Conservation (phyloP, 2,888 invertebrate species). For the Clistopyga incitator region DNA sequence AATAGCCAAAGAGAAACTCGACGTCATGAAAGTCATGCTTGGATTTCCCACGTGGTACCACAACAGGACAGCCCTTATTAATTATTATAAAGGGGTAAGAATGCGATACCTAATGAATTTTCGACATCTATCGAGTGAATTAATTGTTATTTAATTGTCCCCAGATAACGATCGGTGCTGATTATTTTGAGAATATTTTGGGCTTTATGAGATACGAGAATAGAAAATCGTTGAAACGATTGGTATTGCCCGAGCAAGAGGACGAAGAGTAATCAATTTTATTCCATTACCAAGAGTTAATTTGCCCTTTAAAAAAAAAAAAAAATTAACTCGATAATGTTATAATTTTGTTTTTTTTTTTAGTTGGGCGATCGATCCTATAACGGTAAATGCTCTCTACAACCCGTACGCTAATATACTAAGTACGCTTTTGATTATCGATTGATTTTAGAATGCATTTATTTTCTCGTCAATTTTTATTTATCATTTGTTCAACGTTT, state of each 20-base stretch:
- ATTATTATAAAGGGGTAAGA: conserved; percentile 85
- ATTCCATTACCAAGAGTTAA: conserved; percentile 22
- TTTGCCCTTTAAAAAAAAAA: too few relatives aligned
- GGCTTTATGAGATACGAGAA: conserved; percentile 44
- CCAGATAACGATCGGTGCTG: conserved; percentile 52
- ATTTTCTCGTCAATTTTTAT: not conserved
- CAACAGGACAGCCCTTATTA: conserved; percentile 84
- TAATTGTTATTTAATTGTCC: not conserved
- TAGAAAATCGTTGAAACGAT: conserved; percentile 25
- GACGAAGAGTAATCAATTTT: conserved; percentile 3
- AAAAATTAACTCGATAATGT: too few relatives aligned
- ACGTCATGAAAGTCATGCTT: conserved; percentile 85
- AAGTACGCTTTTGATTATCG: conserved; percentile 38
- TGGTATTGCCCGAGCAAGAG: not conserved
- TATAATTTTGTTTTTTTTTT: too few relatives aligned
- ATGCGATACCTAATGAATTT: conserved; percentile 71
- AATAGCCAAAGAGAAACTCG: conserved; percentile 85
- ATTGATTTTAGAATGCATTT: not conserved
- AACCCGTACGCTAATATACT: conserved; percentile 60
- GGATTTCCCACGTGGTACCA: conserved; percentile 87
- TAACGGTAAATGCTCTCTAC: conserved; percentile 83
- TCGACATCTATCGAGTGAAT: conserved; percentile 82
- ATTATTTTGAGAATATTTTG: conserved; percentile 59
- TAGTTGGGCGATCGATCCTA: conserved; percentile 79
- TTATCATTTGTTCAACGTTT: not conserved